phyloP scores from a whole-genome alignment of 2,797 vertebrate species.

The Neostethus bicornis region DNA sequence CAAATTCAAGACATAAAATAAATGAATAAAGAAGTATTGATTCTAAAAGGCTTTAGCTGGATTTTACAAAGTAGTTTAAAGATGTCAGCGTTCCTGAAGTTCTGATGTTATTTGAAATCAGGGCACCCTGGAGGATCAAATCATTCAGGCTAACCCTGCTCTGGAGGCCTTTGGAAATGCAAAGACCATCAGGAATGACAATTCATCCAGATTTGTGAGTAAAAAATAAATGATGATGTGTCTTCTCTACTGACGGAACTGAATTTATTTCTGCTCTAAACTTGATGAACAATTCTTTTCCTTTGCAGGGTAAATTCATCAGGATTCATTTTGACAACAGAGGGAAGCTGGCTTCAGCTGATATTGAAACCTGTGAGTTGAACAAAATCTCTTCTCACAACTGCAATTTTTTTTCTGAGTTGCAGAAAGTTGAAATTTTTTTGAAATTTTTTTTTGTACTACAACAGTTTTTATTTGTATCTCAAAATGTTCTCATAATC shows the following conservation, averaged over 20 bases:
- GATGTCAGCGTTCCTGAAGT: background rate
- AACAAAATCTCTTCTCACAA: background rate
- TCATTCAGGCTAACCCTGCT: conserved; percentile 90
- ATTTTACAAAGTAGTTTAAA: background rate
- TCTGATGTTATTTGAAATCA: conserved; percentile 10
- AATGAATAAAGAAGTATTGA: too few species aligned
- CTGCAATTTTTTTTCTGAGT: too few species aligned
- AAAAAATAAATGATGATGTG: background rate
- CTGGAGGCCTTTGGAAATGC: conserved; percentile 90
- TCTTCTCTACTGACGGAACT: too few species aligned
- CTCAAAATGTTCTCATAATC: background rate
- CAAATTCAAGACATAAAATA: background rate
- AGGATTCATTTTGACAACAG: conserved; percentile 90
- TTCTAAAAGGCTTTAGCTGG: too few species aligned
- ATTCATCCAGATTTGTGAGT: conserved; percentile 92
- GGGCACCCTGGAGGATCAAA: conserved; percentile 91
- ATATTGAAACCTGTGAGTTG: conserved; percentile 92
- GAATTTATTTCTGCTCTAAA: too few species aligned
- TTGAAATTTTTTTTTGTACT: too few species aligned
- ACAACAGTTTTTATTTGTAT: too few species aligned
- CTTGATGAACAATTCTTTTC: background rate
- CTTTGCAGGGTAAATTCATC: conserved; percentile 90
- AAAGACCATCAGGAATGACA: conserved; percentile 90
- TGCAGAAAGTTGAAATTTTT: too few species aligned
- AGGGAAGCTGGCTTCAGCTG: conserved; percentile 89